Conservation (phyloP, 2,113 vertebrate species). For the Empidonax alnorum region DNA sequence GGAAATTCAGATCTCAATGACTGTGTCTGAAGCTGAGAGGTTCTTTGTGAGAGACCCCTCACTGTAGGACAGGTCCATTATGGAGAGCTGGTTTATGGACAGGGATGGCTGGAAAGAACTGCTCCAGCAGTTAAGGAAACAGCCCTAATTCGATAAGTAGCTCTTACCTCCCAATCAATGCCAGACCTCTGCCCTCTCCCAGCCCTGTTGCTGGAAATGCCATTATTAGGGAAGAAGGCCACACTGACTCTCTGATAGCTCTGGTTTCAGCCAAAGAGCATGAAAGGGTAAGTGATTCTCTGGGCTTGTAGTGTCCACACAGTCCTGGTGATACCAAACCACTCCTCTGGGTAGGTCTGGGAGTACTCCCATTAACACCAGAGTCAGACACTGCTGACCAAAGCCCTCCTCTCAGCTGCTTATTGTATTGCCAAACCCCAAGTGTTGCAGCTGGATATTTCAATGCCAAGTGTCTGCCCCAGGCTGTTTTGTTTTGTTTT, state of each 20-base stretch:
- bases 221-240: background rate
- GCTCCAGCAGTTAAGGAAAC: background rate
- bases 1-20: background rate
- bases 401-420: background rate
- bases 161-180: background rate
- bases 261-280: background rate
- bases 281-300: rapidly evolving
- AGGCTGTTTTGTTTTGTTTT: background rate
- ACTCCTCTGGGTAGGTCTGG: background rate
- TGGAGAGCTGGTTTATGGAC: background rate
- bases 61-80: background rate
- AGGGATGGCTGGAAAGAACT: rapidly evolving
- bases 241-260: background rate
- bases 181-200: background rate
- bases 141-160: background rate
- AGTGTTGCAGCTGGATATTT: background rate
- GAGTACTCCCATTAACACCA: background rate
- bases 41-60: background rate
- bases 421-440: background rate
- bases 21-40: background rate
- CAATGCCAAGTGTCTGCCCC: background rate
- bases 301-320: background rate
- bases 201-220: background rate
- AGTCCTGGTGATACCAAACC: background rate
- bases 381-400: background rate